Evolutionary conservation across 2,113 vertebrate species (phyloP), one percentile per base, ranked within the genome.

Genomic region (Manacus vitellinus): DNA sequence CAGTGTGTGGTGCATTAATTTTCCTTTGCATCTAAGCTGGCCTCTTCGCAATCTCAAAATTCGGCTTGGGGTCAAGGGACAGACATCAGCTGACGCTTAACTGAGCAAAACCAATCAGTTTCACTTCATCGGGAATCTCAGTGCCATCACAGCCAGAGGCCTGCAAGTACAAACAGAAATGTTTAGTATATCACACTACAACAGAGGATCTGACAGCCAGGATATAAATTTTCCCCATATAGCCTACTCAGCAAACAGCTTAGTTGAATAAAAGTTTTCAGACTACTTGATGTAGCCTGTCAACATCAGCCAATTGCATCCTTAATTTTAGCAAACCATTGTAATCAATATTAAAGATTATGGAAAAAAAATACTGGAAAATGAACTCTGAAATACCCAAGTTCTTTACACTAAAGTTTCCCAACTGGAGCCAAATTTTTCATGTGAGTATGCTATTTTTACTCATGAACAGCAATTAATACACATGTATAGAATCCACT

Each of bases 101-200:
- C 98, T 99, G 99, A 74, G 99, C 99, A 97, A 99, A 99, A 97
- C 99, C 99, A 77, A 99, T 99, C 98, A 99, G 97, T 98, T 99
- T 99, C 98, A 99, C 98, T 98, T 99, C 99, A 55, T 99, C 99
- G 0, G 99, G 99, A 94, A 99, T 99, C 98, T 99, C 99, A 3
- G 98, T 97, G 91, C 98, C 99, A 75, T 99, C 99, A 30, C 99
- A 99, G 97, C 98, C 98, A 61, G 99, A 99, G 61, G 97, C 99
- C 99, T 99, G 98, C 18, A 97, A 97, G 82, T 80, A 89, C 62
- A 93, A 89, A 94, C 23, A 95, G 61, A 93, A 96, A 83, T 4
- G n/a, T 72, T 98, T 54, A 98, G 65, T 88, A 51, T 21, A 76
- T 68, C 77, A 72, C 0, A 0, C 37, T 49, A 61, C 59, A 93